These are phyloP conservation scores for Melanotaenia parkinsoni DNA, from an alignment of 2,797 vertebrate genomes.

Conservation along the genomic window DNA sequence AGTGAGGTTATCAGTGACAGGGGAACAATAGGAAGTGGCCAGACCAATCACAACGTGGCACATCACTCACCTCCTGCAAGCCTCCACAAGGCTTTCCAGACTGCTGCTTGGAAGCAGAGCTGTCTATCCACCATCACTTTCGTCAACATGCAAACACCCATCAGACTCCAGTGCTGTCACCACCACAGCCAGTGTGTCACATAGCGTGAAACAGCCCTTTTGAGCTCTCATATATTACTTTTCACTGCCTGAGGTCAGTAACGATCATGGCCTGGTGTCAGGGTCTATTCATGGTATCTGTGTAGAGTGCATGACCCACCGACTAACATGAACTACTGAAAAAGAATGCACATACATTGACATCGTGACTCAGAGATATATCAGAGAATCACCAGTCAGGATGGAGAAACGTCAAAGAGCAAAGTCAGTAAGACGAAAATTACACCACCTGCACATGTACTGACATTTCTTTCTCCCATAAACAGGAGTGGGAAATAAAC, in stretches of 20 bases:
- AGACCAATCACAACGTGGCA: conserved; percentile 59
- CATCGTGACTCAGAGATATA: conserved; percentile 2
- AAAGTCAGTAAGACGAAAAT: background rate
- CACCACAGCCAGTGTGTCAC: conserved; percentile 55
- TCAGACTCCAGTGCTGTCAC: conserved; percentile 64
- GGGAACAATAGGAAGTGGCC: conserved; percentile 82
- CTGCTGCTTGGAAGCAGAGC: conserved; percentile 49
- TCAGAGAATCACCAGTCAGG: background rate
- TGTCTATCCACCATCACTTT: conserved; percentile 24
- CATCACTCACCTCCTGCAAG: conserved; percentile 73
- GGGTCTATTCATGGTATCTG: background rate
- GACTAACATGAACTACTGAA: background rate
- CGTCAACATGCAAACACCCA: conserved; percentile 53
- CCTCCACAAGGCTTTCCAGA: conserved; percentile 51
- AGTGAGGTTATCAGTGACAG: conserved; percentile 80
- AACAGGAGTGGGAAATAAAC: background rate
- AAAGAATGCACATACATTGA: background rate
- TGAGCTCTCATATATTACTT: conserved; percentile 44
- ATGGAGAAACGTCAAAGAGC: background rate
- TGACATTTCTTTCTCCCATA: background rate
- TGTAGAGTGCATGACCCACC: background rate
- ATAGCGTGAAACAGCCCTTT: conserved; percentile 37
- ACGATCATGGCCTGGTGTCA: conserved; percentile 10
- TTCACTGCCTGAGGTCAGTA: conserved; percentile 29
- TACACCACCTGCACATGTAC: background rate